A percentile compares a stretch with the other conserved stretches of the same genome.
Evolutionary conservation across 2,888 invertebrate species (phyloP).

Genomic region (Trimorus sp.): DNA sequence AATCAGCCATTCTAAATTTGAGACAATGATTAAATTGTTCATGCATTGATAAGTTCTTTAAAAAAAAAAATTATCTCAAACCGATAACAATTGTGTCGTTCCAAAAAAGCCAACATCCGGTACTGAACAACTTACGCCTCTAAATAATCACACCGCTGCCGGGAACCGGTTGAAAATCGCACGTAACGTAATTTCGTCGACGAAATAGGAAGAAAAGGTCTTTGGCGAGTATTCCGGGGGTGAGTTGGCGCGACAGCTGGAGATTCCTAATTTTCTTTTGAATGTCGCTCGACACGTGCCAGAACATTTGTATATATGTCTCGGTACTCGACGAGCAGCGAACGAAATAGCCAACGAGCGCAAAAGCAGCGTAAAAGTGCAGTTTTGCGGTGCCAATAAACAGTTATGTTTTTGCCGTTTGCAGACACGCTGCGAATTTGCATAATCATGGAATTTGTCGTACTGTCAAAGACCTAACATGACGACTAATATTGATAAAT

Average conservation of each 20-base stretch:
- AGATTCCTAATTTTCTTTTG: conserved; percentile 66
- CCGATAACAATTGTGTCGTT: too few species aligned
- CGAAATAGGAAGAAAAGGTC: conserved; percentile 61
- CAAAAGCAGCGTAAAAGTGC: conserved; percentile 11
- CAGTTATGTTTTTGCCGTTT: conserved; percentile 32
- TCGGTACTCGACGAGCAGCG: conserved; percentile 12
- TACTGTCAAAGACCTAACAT: too few species aligned
- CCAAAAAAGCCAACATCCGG: too few species aligned
- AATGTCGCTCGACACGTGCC: conserved; percentile 64
- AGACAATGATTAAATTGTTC: too few species aligned
- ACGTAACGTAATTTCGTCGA: conserved; percentile 52
- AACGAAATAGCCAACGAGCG: conserved; percentile 36
- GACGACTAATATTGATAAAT: too few species aligned
- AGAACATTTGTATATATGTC: conserved; percentile 61
- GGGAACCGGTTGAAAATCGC: conserved; percentile 52
- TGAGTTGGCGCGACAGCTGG: conserved; percentile 64
- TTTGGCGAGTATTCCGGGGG: conserved; percentile 52
- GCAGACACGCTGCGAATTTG: conserved; percentile 72
- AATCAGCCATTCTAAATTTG: background rate
- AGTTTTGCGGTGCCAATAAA: background rate
- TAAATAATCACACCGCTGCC: conserved; percentile 26
- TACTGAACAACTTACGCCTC: background rate
- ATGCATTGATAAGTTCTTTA: too few species aligned
- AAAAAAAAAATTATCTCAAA: too few species aligned
- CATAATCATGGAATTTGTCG: too few species aligned